Base-by-base conservation (phyloP, 1,140 invertebrate genomes). In the Zaprionus taronus region DNA sequence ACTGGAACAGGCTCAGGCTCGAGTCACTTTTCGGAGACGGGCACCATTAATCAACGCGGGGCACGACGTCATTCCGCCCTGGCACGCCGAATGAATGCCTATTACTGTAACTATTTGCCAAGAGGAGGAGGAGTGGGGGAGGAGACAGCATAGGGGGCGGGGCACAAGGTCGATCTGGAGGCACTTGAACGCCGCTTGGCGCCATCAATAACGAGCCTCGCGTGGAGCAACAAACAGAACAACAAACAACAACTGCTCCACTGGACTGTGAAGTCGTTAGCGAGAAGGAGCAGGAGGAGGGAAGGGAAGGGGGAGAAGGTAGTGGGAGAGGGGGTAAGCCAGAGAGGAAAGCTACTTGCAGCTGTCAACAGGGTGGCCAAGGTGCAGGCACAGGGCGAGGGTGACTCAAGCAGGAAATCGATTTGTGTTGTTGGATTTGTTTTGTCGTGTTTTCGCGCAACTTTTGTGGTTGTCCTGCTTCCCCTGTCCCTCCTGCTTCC, bases 351-450 rank as follows among this genome's bases (percentile, higher is more conserved):
- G 81, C 80, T 69, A 86, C 83, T 86, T 80, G 83, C 83, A 81
- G 84, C 85, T 90, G 85, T 90, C 81, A 81, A 77, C 79, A 75
- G 69, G 70, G 72, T 74, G 84, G 75, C 11, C 44, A 60, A 51
- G 55, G 41, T 60, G 65, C 49, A 44, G 22, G 17, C 17, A 14
- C 24, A 47, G n/a, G 41, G n/a, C 41, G n/a, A 63, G 66, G 73
- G 64, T 81, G 67, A 55, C 66, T 74, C 61, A 44, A 28, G 63
- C 47, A 69, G 85, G 85, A 90, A 90, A 90, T 90, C 85, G 85
- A 90, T 90, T 90, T 90, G 85, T 90, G 85, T 84, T 80, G 79
- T 84, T 80, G 79, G 85, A 89, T 89, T 89, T 89, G 84, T 90
- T 89, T 68, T 84, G 85, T 83, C 80, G 77, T 76, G 65, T 74